phyloP scores from a whole-genome alignment of 2,113 vertebrate genomes.

The Psophia crepitans region DNA sequence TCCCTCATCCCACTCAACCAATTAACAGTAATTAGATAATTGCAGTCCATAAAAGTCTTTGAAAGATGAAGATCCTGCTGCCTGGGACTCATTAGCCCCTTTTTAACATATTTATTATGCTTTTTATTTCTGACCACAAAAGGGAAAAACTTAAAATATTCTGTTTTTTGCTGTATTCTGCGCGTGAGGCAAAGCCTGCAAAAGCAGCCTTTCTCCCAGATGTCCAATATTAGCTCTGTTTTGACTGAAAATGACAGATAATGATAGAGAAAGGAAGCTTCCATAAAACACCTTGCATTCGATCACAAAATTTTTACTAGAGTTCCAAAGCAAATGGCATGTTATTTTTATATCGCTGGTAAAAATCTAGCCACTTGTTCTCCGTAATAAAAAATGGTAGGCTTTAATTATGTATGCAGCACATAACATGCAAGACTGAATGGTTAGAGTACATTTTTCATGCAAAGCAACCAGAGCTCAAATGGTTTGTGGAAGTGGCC shows the following conservation, averaged over 20 bases:
- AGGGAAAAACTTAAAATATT: constrained; percentile 24
- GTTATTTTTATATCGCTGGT: background rate
- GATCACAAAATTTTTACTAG: background rate
- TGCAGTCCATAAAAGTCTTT: constrained; percentile 50
- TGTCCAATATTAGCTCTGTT: constrained; percentile 11
- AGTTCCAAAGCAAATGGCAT: background rate
- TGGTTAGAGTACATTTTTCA: background rate
- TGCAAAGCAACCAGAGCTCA: rapidly evolving
- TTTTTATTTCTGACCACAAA: constrained; percentile 57
- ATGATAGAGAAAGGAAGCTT: background rate
- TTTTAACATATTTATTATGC: constrained; percentile 54
- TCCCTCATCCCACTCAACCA: constrained; percentile 36
- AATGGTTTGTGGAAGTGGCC: background rate
- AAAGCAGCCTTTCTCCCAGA: constrained; percentile 4
- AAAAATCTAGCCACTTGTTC: constrained; percentile 20
- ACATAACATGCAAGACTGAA: background rate
- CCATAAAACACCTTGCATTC: constrained; percentile 9
- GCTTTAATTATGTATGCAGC: background rate
- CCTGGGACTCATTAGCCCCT: constrained; percentile 50
- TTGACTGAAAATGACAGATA: constrained; percentile 31
- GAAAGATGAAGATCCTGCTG: constrained; percentile 40
- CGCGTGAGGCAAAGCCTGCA: constrained; percentile 8
- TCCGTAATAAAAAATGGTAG: background rate
- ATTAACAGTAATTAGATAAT: constrained; percentile 71
- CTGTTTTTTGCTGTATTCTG: background rate